phyloP scores from a whole-genome alignment of 2,888 invertebrate genomes.

The Beris chalybata region DNA sequence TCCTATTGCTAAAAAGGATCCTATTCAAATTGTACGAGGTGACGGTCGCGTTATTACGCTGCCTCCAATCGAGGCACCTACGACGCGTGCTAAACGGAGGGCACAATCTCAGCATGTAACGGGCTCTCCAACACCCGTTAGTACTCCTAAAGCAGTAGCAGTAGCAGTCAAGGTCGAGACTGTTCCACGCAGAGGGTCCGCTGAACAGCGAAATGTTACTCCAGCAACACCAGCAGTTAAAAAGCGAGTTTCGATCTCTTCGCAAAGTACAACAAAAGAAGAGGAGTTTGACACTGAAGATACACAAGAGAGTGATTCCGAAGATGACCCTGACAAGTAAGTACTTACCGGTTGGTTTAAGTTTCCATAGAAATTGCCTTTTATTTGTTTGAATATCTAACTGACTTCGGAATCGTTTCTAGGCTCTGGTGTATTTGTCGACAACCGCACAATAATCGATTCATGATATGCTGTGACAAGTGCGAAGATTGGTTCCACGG shows the following conservation, averaged over 20 bases:
- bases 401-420: constrained; percentile 9
- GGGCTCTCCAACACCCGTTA: constrained; percentile 15
- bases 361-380: background rate
- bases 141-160: constrained; percentile 43
- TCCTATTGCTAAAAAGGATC: constrained; percentile 56
- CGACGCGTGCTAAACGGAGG: constrained; percentile 73
- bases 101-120: constrained; percentile 42
- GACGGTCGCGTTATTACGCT: constrained; percentile 77
- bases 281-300: constrained; percentile 40
- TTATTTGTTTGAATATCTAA: background rate
- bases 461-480: constrained; percentile 96
- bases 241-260: constrained; percentile 35
- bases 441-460: constrained; percentile 92
- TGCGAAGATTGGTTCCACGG: constrained; percentile 99
- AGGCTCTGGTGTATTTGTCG: constrained; percentile 94
- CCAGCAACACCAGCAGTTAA: background rate
- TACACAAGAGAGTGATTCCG: constrained; percentile 68
- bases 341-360: background rate
- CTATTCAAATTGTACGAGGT: constrained; percentile 72
- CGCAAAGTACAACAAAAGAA: constrained; percentile 29
- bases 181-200: constrained; percentile 16
- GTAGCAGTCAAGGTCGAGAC: constrained; percentile 35
- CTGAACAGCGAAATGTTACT: constrained; percentile 3
- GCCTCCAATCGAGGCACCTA: constrained; percentile 81
- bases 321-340: constrained; percentile 86